Conservation (phyloP, 2,113 vertebrate species). For the Callopanchax toddi region DNA sequence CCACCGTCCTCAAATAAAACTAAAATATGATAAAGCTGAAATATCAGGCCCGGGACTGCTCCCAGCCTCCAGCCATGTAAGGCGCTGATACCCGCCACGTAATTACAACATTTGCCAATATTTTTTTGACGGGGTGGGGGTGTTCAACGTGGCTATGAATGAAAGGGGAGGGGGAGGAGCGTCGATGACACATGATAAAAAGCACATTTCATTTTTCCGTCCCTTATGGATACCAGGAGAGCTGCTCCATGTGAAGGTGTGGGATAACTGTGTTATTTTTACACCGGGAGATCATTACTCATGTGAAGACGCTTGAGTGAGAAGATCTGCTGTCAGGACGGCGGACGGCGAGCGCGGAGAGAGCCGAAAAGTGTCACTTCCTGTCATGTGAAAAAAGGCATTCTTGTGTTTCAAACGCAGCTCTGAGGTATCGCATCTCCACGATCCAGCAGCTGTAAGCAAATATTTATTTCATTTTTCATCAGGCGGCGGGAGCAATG, state of each 20-base stretch:
- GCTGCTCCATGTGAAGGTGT: constrained; percentile 10
- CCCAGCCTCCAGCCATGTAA: constrained; percentile 51
- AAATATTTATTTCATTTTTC: constrained; percentile 10
- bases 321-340: constrained; percentile 47
- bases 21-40: constrained; percentile 77
- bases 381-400: constrained; percentile 1
- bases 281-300: constrained; percentile 60
- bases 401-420: constrained; percentile 12
- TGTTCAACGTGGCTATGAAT: constrained; percentile 49
- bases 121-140: constrained; percentile 48
- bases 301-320: constrained; percentile 46
- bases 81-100: constrained; percentile 48
- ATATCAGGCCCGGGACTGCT: constrained; percentile 64
- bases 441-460: constrained; percentile 21
- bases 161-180: constrained; percentile 8
- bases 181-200: constrained; percentile 71
- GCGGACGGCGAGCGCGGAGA: constrained; percentile 19
- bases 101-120: constrained; percentile 72
- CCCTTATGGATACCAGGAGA: constrained; percentile 48
- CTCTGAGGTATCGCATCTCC: constrained; percentile 6
- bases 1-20: constrained; percentile 74
- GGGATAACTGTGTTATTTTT: constrained; percentile 55
- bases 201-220: constrained; percentile 63
- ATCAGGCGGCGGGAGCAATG: not conserved
- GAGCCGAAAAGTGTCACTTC: constrained; percentile 8